These are phyloP conservation scores for Drosophila malerkotliana DNA, from an alignment of 1,140 invertebrate genomes.

Conservation along the genomic window DNA sequence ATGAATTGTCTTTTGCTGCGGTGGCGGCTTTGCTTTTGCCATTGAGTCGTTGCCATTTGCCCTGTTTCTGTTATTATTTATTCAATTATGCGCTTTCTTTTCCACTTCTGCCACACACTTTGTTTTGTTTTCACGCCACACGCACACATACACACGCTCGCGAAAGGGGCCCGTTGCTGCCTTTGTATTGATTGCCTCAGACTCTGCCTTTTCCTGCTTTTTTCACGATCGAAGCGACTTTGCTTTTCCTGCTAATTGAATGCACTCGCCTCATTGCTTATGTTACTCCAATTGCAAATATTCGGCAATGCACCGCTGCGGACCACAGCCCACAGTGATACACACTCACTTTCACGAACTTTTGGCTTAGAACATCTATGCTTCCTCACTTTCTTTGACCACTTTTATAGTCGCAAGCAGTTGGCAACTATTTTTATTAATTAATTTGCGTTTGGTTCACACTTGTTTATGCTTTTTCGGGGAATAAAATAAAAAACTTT, in stretches of 20 bases:
- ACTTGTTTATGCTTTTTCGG: neutral
- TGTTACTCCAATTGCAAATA: slow-evolving; percentile 40
- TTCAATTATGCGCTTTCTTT: slow-evolving; percentile 81
- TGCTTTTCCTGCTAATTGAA: slow-evolving; percentile 43
- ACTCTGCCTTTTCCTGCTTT: slow-evolving; percentile 34
- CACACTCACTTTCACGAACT: slow-evolving; percentile 8
- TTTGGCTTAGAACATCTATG: neutral
- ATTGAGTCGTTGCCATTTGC: slow-evolving; percentile 62
- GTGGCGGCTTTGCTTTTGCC: slow-evolving; percentile 61
- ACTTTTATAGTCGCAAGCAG: neutral
- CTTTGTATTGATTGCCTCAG: slow-evolving; percentile 70
- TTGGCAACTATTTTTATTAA: neutral
- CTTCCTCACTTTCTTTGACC: neutral
- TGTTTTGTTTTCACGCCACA: slow-evolving; percentile 73
- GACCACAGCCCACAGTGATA: slow-evolving; percentile 33
- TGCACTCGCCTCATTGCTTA: slow-evolving; percentile 42
- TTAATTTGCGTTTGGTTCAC: neutral
- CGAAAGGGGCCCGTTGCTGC: slow-evolving; percentile 49
- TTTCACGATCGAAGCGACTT: slow-evolving; percentile 26
- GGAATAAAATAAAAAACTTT: neutral
- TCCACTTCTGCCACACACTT: slow-evolving; percentile 54
- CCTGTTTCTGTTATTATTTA: slow-evolving; percentile 77
- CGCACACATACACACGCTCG: slow-evolving; percentile 11
- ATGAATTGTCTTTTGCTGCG: slow-evolving; percentile 42
- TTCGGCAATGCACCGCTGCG: slow-evolving; percentile 9